These are phyloP conservation scores for Drosophila quinaria DNA, from an alignment of 2,888 invertebrate species.

Conservation along the genomic window DNA sequence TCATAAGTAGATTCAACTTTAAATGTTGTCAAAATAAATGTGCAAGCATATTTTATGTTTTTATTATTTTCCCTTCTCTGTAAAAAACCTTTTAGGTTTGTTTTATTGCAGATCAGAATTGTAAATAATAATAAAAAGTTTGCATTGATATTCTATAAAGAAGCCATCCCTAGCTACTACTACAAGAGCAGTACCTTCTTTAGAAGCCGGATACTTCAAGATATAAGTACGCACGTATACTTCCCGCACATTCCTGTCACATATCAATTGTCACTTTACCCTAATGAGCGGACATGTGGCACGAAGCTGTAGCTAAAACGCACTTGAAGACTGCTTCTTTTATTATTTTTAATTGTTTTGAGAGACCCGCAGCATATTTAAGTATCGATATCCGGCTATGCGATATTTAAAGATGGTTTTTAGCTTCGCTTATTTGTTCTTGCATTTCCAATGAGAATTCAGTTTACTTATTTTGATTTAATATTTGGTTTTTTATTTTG, in stretches of 20 bases:
- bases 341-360: constrained; percentile 43
- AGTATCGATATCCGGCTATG: constrained; percentile 74
- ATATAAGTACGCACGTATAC: background rate
- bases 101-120: background rate
- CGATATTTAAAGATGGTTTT: constrained; percentile 30
- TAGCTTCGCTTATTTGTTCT: constrained; percentile 40
- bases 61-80: too few relatives aligned
- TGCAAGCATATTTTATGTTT: too few relatives aligned
- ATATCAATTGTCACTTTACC: constrained; percentile 65
- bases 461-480: constrained; percentile 20
- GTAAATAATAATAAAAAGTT: background rate
- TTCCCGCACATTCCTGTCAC: constrained; percentile 34
- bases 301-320: constrained; percentile 33
- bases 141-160: background rate
- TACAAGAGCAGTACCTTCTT: background rate
- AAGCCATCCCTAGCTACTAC: background rate
- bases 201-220: background rate
- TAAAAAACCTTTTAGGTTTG: background rate
- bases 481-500: constrained; percentile 26
- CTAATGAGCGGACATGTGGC: constrained; percentile 53
- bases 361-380: constrained; percentile 52
- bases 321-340: constrained; percentile 40
- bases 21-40: too few relatives aligned
- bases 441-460: constrained; percentile 38
- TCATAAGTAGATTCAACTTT: too few relatives aligned